Conservation (phyloP, 2,888 invertebrate species). For the Heliconius aoede region DNA sequence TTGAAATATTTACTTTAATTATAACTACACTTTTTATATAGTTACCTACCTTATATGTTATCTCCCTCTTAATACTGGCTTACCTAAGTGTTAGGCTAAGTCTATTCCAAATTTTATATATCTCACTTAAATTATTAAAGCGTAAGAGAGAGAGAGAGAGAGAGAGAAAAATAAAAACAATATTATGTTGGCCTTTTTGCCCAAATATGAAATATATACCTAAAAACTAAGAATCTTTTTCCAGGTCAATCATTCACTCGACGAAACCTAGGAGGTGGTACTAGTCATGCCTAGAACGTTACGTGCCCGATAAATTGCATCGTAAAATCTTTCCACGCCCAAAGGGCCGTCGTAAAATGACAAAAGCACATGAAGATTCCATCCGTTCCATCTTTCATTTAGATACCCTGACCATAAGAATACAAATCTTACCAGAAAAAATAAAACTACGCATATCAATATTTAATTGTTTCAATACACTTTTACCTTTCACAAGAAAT, state of each 20-base stretch:
- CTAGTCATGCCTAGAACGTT: constrained; percentile 23
- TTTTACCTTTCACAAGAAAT: background rate
- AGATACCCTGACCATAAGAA: constrained; percentile 23
- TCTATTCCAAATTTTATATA: background rate
- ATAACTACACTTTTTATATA: background rate
- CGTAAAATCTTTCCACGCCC: constrained; percentile 33
- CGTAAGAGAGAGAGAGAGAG: too few species aligned
- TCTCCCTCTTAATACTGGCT: background rate
- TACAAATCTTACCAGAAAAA: constrained; percentile 16
- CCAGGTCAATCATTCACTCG: constrained; percentile 1
- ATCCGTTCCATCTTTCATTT: constrained; percentile 38
- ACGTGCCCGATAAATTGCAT: constrained; percentile 29
- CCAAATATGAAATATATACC: background rate
- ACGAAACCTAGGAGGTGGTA: background rate
- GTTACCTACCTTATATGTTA: background rate
- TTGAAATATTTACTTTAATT: too few species aligned
- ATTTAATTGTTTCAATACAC: constrained; percentile 10
- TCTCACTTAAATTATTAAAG: background rate
- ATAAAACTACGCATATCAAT: constrained; percentile 47
- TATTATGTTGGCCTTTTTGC: background rate
- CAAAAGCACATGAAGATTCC: constrained; percentile 33
- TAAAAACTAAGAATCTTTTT: background rate
- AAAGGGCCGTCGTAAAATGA: constrained; percentile 38
- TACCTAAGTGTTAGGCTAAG: background rate
- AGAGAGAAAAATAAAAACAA: background rate